Percentiles rank a stretch among this genome's conserved stretches.
phyloP scores from a whole-genome alignment of 1,140 invertebrate species.

The Mercenaria mercenaria region DNA sequence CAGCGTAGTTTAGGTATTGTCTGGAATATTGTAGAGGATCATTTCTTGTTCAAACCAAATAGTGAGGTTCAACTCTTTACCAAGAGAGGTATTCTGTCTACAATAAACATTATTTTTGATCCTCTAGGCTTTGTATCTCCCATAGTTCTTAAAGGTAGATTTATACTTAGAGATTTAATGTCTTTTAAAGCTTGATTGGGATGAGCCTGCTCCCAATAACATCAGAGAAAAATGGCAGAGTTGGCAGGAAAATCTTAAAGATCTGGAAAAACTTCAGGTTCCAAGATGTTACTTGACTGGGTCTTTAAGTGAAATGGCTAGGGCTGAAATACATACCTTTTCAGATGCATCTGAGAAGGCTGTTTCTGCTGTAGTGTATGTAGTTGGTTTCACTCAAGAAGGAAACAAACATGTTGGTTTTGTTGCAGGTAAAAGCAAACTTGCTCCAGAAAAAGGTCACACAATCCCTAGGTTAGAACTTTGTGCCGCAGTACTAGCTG shows the following conservation, averaged over 20 bases:
- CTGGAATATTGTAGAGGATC: slow-evolving; percentile 66
- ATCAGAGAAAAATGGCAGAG: slow-evolving; percentile 26
- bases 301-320: background rate
- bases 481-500: slow-evolving; percentile 60
- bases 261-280: background rate
- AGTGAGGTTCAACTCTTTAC: slow-evolving; percentile 51
- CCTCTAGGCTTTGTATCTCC: slow-evolving; percentile 59
- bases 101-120: slow-evolving; percentile 67
- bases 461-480: slow-evolving; percentile 65
- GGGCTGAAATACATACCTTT: slow-evolving; percentile 49
- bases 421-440: slow-evolving; percentile 57
- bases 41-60: slow-evolving; percentile 50
- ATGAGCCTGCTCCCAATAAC: slow-evolving; percentile 37
- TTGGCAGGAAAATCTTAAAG: background rate
- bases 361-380: slow-evolving; percentile 64
- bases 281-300: background rate
- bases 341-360: slow-evolving; percentile 68
- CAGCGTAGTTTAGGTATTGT: slow-evolving; percentile 68
- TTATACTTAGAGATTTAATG: slow-evolving; percentile 47
- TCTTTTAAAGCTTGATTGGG: slow-evolving; percentile 41
- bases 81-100: slow-evolving; percentile 45
- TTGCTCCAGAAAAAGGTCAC: slow-evolving; percentile 49
- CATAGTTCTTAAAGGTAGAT: slow-evolving; percentile 49
- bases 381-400: background rate
- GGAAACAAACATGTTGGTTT: slow-evolving; percentile 12